Evolutionary conservation across 1,140 invertebrate genomes (phyloP).

Genomic region (Charaxes varanes): DNA sequence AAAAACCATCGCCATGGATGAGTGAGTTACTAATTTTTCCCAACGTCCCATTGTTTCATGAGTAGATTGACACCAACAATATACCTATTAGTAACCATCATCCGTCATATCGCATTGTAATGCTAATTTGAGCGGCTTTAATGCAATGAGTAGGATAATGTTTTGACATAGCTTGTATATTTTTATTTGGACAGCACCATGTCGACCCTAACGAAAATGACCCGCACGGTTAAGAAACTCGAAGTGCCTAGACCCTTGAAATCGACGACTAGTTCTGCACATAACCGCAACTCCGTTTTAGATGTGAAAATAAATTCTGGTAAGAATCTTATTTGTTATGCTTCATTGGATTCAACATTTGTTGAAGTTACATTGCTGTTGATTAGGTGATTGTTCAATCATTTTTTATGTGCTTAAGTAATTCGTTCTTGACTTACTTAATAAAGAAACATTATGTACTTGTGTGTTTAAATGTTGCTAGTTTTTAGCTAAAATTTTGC

Average conservation of each 20-base stretch:
- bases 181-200: constrained; percentile 56
- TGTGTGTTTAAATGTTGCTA: too few relatives aligned
- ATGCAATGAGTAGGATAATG: constrained; percentile 4
- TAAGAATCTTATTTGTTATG: constrained; percentile 45
- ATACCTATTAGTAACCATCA: constrained; percentile 35
- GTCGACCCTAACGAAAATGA: constrained; percentile 74
- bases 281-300: constrained; percentile 66
- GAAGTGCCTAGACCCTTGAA: constrained; percentile 84
- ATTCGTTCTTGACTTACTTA: constrained; percentile 11
- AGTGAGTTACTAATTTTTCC: constrained; percentile 57
- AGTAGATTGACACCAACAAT: constrained; percentile 54
- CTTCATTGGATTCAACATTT: neutral
- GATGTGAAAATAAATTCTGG: constrained; percentile 72
- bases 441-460: constrained; percentile 1
- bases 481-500: too few relatives aligned
- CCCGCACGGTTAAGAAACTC: constrained; percentile 79
- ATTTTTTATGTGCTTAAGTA: constrained; percentile 3
- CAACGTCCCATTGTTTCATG: constrained; percentile 46
- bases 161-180: constrained; percentile 17
- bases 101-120: constrained; percentile 23
- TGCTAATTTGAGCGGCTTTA: constrained; percentile 12
- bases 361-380: neutral
- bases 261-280: constrained; percentile 72
- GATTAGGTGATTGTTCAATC: constrained; percentile 1
- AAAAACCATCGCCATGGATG: constrained; percentile 61